Base-by-base conservation (phyloP, 2,113 vertebrate species). In the Malaclemys terrapin region DNA sequence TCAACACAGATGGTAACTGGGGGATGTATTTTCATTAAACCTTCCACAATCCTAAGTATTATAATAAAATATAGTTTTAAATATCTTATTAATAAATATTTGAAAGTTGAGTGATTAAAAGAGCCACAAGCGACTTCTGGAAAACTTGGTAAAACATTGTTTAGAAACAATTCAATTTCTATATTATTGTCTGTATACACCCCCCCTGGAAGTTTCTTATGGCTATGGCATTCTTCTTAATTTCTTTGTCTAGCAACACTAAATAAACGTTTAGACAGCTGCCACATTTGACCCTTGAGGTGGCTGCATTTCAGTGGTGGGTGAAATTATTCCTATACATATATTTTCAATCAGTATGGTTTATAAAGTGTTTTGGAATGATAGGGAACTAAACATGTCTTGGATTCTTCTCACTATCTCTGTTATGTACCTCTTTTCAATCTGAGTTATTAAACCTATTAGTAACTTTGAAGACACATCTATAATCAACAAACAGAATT, bases 241-340 rank as follows among this genome's bases (percentile, higher is more conserved):
- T 90, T 92, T 8, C 2, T 12, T 87, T 79, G 22, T 85, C 29
- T 93, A 95, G 94, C 29, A 62, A 62, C 29, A 62, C 12, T 31
- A 62, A 56, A 94, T 20, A 88, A 91, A 93, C 95, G 38, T 91
- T 96, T 94, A 81, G 65, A 91, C 83, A 96, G 49, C 38, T 93
- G 91, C 49, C 89, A 92, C 31, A 42, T 87, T 95, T 80, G 10
- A 86, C 80, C 92, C 91, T 84, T 25, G 35, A 85, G 35, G 80
- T 10, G 25, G 3, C 20, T 94, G n/a, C 84, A 2, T 78, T 89
- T 85, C 85, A 92, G 24, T 54, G 79, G 57, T 85, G 65, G 94
- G 42, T 89, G 45, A 96, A 95, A 93, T 81, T 1, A 10, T 65
- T 82, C 38, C 53, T 91, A 78, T 20, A 80, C 11, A 1, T 35